phyloP scores from a whole-genome alignment of 2,113 vertebrate genomes.

The Tyrannus savana region DNA sequence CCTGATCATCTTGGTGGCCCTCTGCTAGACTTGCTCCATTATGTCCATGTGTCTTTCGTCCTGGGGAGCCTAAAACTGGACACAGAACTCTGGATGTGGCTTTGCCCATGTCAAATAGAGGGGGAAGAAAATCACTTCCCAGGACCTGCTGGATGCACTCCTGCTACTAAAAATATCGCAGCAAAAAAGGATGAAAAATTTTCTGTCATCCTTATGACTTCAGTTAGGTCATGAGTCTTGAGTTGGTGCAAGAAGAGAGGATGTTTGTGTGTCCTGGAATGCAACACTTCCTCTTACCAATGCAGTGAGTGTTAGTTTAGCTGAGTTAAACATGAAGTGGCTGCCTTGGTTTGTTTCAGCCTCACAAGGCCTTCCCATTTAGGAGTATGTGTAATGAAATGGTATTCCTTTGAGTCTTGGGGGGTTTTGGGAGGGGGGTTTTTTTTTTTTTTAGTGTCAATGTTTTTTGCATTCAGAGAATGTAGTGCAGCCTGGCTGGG shows the following conservation, averaged over 20 bases:
- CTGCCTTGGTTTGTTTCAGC: constrained; percentile 17
- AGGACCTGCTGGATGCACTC: not conserved
- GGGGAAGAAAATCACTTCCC: not conserved
- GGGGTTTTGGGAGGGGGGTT: not conserved
- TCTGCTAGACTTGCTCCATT: not conserved
- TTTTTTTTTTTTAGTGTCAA: not conserved
- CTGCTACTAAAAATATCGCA: constrained; percentile 3
- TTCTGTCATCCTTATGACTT: constrained; percentile 5
- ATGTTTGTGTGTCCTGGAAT: not conserved
- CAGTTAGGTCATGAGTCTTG: not conserved
- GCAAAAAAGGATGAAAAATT: not conserved
- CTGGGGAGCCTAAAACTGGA: not conserved
- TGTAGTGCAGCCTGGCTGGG: not conserved
- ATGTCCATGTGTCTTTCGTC: not conserved
- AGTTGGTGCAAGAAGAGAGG: not conserved
- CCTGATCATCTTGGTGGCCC: not conserved
- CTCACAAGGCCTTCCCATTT: constrained; percentile 5
- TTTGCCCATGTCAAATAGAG: not conserved
- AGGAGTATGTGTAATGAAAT: not conserved
- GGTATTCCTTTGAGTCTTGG: not conserved
- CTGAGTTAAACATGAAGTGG: not conserved
- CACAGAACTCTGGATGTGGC: not conserved
- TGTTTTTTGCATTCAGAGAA: not conserved
- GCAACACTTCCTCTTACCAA: not conserved
- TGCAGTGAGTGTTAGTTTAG: not conserved